phyloP scores from a whole-genome alignment of 1,140 invertebrate species.

The Elymnias hypermnestra region DNA sequence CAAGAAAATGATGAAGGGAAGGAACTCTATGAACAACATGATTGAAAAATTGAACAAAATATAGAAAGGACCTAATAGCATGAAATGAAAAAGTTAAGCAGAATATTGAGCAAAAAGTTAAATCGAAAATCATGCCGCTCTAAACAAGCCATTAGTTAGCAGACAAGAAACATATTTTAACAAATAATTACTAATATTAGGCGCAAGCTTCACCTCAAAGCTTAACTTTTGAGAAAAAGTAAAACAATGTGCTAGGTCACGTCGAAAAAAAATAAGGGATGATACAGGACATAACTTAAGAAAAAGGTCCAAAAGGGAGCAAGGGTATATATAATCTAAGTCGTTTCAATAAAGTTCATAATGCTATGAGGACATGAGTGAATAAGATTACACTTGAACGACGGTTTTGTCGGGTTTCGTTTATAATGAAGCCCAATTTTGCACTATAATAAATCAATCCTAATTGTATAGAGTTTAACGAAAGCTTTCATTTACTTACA shows the following conservation, averaged over 20 bases:
- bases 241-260: constrained; percentile 36
- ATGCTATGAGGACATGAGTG: too few relatives aligned
- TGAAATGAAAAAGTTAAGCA: too few relatives aligned
- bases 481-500: too few relatives aligned
- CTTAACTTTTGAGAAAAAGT: constrained; percentile 21
- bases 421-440: constrained; percentile 1
- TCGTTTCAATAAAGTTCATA: background rate
- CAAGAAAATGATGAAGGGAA: too few relatives aligned
- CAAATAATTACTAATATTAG: constrained; percentile 46
- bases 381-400: too few relatives aligned
- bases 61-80: too few relatives aligned
- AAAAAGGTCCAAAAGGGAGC: constrained; percentile 3
- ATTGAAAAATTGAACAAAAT: too few relatives aligned
- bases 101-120: background rate
- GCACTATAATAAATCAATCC: constrained; percentile 12
- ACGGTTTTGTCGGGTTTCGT: background rate
- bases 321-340: too few relatives aligned
- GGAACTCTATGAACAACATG: too few relatives aligned
- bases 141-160: constrained; percentile 26
- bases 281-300: too few relatives aligned
- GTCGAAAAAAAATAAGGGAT: constrained; percentile 23
- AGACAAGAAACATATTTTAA: constrained; percentile 33
- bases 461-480: constrained; percentile 5
- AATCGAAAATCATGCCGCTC: constrained; percentile 16
- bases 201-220: constrained; percentile 32